Evolutionary conservation across 2,888 invertebrate genomes (phyloP), one percentile per base, ranked within the genome.

Genomic region (Strigamia crassipes): DNA sequence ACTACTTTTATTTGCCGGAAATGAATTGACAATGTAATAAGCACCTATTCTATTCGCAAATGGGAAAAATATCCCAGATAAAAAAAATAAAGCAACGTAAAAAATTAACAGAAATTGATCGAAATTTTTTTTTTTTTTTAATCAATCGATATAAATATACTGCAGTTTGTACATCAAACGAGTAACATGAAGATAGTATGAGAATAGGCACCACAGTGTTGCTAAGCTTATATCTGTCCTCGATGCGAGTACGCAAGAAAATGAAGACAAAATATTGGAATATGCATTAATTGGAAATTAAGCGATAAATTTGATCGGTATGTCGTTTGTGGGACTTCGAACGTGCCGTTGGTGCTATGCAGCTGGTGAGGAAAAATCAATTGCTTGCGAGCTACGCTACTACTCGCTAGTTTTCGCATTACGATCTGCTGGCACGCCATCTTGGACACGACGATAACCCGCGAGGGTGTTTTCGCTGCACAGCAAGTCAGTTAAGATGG

Each of bases 351-450:
- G 56, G 18, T n/a, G 56, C 1, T n/a, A 21, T 56, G 56, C 56
- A 56, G 56, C 56, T 56, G 56, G 56, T 18, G 56, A 18, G 18
- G 56, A 56, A 56, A 27, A 56, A 56, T 56, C 56, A 56, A 56
- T 56, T 56, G 56, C 56, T 56, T 56, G 21, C 56, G 56, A 56
- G 18, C 56, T 56, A 56, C 56, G 18, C 56, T 56, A 56, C 56
- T 18, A 56, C 56, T 56, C 56, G n/a, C 56, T 18, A 18, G 56
- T 21, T 18, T 18, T 56, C 56, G 56, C 56, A 56, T 56, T 56
- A 56, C 21, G 56, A 21, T 15, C 56, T 56, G 56, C 56, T 18
- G 18, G 56, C 56, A 56, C 56, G 56, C 56, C 56, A 56, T 56
- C 56, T 56, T 56, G 56, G 56, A 21, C 56, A 56, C 18, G 56